Evolutionary conservation across 2,888 invertebrate genomes (phyloP), one percentile per base, ranked within the genome.

Genomic region (Eupithecia insigniata): DNA sequence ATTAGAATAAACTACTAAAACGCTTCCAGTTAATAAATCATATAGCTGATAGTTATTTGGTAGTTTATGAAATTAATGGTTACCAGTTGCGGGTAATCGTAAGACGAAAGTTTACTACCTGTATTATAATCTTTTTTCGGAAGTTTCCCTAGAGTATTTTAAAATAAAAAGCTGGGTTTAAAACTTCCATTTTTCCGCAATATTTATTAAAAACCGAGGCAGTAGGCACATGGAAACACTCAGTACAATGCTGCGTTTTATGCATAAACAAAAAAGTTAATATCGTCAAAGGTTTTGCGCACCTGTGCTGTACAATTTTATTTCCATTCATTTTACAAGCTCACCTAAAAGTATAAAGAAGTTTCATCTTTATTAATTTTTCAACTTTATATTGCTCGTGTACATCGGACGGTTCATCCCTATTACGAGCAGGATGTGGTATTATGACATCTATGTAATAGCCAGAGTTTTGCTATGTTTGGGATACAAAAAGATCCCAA

Each of bases 321-420:
- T 94, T 94, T 91, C 91, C 91, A 93, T 93, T 93, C 92, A 92
- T 92, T 93, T 93, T 93, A 92, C 90, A 92, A 91, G 92, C 92
- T 91, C 87, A 90, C 91, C 93, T 92, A 93, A 92, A 93, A 92
- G 88, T 89, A 86, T 86, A 87, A 86, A 88, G 89, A 92, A 93
- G 90, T 93, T 93, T 89, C 89, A 84, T 92, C 93, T 93, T 94
- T 94, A 94, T 94, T 94, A 94, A 94, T 94, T 94, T 94, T 94
- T 91, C 90, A 94, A 94, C 93, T 94, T 94, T 93, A 92, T 93
- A 93, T 94, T 93, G 92, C 92, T 91, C 89, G 84, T 85, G 84
- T 86, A 87, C 89, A 90, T 89, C 91, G 84, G 89, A 88, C 85
- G 87, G 86, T 88, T 90, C 87, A 90, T 91, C 89, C 87, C 85